Evolutionary conservation across 2,797 vertebrate species (phyloP), one percentile per base, ranked within the genome.

Genomic region (Cirrhinus molitorella): DNA sequence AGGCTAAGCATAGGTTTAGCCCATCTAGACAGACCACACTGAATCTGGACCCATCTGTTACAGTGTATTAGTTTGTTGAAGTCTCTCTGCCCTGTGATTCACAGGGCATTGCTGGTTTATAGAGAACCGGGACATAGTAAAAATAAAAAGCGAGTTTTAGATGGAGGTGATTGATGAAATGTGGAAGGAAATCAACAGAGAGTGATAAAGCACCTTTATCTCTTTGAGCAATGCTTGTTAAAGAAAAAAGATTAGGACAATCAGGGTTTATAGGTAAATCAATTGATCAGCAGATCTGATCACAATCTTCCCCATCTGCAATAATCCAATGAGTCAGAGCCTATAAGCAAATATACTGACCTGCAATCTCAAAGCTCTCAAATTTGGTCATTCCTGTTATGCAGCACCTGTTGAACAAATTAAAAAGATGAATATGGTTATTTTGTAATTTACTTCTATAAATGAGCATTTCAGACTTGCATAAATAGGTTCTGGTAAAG

Each of bases 141-240:
- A 70, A 61, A 81, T 43, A 61, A 21, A 81, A 61, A 63, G 43
- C 23, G 23, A 81, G 37, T 71, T 31, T 80, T 45, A 59, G 37
- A 61, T 47, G 25, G 34, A 34, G 9, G n/a, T 70, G 66, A 59
- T n/a, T 80, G 79, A 71, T 80, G 79, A 59, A 31, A 28, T 47
- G 17, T 34, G 19, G 47, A 53, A 49, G 16, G 47, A 49, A 71
- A 71, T 49, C 9, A 71, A 51, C 25, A 51, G 47, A 51, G 5
- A 31, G 25, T 0, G 23, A 72, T 51, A 34, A 72, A 72, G 28
- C 47, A 57, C 6, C 7, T 55, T 25, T 34, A 40, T 76, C 55
- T 63, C 10, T 55, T 49, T 3, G 23, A 59, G 37, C 16, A 3
- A 43, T 80, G 16, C 3, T 47, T 49, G 17, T 71, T 34, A 49